These are phyloP conservation scores for Lamprotornis superbus DNA, from an alignment of 2,113 vertebrate species.

Conservation along the genomic window DNA sequence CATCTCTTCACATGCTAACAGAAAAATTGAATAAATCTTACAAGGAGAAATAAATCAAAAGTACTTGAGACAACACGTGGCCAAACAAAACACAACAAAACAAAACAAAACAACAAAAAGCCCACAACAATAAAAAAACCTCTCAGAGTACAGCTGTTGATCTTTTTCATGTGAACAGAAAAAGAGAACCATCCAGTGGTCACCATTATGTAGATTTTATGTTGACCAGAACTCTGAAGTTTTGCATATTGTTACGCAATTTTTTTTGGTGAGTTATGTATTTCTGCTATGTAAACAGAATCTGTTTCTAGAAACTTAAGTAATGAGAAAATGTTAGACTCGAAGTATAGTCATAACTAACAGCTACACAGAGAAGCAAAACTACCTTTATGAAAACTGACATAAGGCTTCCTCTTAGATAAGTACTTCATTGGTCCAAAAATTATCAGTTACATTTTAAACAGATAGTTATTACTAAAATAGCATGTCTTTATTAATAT, in stretches of 20 bases:
- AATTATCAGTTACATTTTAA: background rate
- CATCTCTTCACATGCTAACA: background rate
- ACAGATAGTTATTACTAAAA: background rate
- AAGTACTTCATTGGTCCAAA: background rate
- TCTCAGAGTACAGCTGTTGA: background rate
- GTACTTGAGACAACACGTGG: background rate
- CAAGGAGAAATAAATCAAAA: background rate
- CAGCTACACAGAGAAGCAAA: background rate
- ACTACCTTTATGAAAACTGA: background rate
- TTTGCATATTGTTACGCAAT: background rate
- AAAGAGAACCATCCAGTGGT: background rate
- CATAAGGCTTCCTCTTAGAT: background rate
- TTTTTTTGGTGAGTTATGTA: background rate
- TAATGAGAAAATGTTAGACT: slow-evolving; percentile 1
- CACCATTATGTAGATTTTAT: background rate
- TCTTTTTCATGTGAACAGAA: background rate
- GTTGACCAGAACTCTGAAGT: background rate
- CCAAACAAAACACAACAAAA: background rate
- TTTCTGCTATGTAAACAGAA: background rate
- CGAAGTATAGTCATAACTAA: background rate
- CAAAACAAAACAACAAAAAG: background rate
- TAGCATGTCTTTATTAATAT: background rate
- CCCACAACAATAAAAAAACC: background rate
- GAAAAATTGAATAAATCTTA: background rate
- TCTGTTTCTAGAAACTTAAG: slow-evolving; percentile 22